Percentiles rank a stretch among this genome's conserved stretches.
Evolutionary conservation across 2,113 vertebrate genomes (phyloP).

Genomic region (Lepus europaeus): DNA sequence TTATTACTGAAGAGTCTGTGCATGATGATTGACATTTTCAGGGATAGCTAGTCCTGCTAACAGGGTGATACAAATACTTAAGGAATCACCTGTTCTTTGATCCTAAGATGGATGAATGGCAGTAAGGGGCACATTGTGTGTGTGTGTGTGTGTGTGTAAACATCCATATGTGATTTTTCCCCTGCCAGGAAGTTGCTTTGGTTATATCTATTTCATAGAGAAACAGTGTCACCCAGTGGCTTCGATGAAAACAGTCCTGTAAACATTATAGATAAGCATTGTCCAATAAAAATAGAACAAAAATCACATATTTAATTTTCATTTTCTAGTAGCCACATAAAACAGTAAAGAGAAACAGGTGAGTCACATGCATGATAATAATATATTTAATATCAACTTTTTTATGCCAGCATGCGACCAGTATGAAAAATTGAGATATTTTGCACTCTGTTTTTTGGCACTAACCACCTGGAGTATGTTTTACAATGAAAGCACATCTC

Average conservation of each 20-base stretch:
- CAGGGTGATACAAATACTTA: background rate
- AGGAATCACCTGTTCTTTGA: background rate
- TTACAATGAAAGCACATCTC: background rate
- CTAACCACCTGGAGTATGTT: background rate
- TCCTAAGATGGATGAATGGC: background rate
- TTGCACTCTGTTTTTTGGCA: background rate
- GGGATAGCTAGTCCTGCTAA: background rate
- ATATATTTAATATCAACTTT: background rate
- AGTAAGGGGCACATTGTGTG: background rate
- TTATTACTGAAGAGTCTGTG: constrained; percentile 16
- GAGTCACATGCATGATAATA: background rate
- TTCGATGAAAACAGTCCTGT: constrained; percentile 65
- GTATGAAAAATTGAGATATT: background rate
- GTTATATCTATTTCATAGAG: constrained; percentile 67
- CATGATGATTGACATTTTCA: background rate
- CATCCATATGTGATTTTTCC: constrained; percentile 32
- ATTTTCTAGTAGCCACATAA: background rate
- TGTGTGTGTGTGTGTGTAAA: background rate
- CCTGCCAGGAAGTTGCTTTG: constrained; percentile 67
- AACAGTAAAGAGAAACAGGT: background rate
- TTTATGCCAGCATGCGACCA: background rate
- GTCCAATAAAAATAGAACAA: background rate
- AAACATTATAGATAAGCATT: constrained; percentile 18
- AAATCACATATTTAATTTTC: background rate
- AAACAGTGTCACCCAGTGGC: constrained; percentile 80